Evolutionary conservation across 2,797 vertebrate species (phyloP), one percentile per base, ranked within the genome.

Genomic region (Onychomys leucogaster): DNA sequence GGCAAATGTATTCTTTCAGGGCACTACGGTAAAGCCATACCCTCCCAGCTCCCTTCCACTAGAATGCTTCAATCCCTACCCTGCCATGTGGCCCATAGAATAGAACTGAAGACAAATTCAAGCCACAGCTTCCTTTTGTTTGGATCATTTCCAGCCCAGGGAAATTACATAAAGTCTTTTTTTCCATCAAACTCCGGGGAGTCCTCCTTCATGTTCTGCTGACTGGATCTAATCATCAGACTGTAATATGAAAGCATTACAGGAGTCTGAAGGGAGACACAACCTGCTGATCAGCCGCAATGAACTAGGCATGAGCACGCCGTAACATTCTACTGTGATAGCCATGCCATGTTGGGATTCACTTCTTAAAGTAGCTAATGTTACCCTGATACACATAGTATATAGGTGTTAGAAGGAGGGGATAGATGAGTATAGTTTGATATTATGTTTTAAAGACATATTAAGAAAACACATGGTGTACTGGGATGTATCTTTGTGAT

Each of bases 311-410:
- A 5, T 29, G 25, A 80, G 5, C 13, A 69, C 78, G n/a, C 49
- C 10, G 57, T 46, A 77, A 10, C 25, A 27, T 49, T 82, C 73
- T 49, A 81, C 19, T 13, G 23, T 17, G 32, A 25, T 3, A 90
- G n/a, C 55, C 78, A 32, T 27, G 59, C 34, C 9, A 63, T 69
- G 82, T 73, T 37, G 41, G 4, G 23, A 69, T 92, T 94, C 87
- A 81, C 21, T 92, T 77, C 46, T 94, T 87, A 52, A 61, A 52
- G 12, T 49, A 88, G 27, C 67, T 78, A 41, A 27, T 43, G 37
- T 82, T 82, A 52, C 25, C 10, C 7, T 92, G 65, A 59, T 69
- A 91, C 21, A 84, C 67, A 88, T 43, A 4, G 69, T 59, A 21
- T 0, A 5, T 84, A 34, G 37, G 1, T 85, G 52, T 78, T 86